Conservation (phyloP, 2,888 invertebrate species). For the Magallana nippona region DNA sequence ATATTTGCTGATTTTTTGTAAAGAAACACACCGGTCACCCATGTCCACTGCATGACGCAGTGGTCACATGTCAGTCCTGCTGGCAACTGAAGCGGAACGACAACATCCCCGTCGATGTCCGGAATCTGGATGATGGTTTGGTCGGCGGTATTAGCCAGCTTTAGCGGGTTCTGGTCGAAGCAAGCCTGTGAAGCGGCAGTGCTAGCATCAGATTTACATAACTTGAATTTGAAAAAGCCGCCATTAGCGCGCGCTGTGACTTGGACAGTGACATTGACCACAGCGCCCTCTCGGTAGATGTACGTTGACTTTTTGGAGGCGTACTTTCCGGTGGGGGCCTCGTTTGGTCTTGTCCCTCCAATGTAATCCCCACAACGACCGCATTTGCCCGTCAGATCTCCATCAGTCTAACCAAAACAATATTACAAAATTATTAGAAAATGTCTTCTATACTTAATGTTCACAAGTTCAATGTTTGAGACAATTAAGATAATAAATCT, state of each 20-base stretch:
- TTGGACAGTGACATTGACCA: constrained; percentile 43
- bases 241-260: constrained; percentile 38
- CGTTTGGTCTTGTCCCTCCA: constrained; percentile 52
- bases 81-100: constrained; percentile 43
- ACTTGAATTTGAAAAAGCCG: constrained; percentile 43
- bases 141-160: constrained; percentile 8
- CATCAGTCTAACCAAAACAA: constrained; percentile 48
- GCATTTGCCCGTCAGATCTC: constrained; percentile 54
- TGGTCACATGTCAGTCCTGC: constrained; percentile 39
- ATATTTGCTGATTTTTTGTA: neutral
- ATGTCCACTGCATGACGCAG: constrained; percentile 46
- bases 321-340: constrained; percentile 56
- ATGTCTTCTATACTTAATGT: too few species aligned
- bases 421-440: neutral
- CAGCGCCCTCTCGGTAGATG: constrained; percentile 39
- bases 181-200: constrained; percentile 38
- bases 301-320: constrained; percentile 41
- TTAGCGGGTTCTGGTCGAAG: constrained; percentile 41
- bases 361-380: constrained; percentile 59
- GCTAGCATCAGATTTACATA: constrained; percentile 36
- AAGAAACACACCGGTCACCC: constrained; percentile 41
- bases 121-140: constrained; percentile 22
- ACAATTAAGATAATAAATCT: too few species aligned
- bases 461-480: too few species aligned
- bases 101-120: constrained; percentile 36